A percentile compares a stretch with the other conserved stretches of the same genome.
Conservation (phyloP, 1,140 invertebrate species). For the Drosophila repleta region DNA sequence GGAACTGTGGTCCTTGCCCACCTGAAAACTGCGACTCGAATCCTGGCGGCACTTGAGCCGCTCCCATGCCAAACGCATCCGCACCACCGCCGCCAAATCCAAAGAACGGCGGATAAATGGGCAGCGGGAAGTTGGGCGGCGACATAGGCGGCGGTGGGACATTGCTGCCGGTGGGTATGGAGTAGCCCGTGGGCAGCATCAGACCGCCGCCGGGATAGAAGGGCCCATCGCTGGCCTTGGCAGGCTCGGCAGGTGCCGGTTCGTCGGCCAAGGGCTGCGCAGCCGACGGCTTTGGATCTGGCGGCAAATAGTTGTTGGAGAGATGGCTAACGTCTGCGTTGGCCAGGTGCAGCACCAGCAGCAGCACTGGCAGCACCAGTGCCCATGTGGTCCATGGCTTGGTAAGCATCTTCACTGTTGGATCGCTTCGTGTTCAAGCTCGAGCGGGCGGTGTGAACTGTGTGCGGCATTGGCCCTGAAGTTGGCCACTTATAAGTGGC, state of each 20-base stretch:
- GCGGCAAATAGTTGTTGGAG: constrained; percentile 42
- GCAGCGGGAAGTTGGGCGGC: constrained; percentile 67
- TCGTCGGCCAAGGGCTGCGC: neutral
- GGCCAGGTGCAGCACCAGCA: constrained; percentile 45
- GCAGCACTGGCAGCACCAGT: constrained; percentile 5
- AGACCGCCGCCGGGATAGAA: constrained; percentile 52
- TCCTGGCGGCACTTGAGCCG: constrained; percentile 33
- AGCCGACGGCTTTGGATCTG: neutral
- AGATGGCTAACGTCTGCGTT: constrained; percentile 69
- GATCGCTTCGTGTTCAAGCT: constrained; percentile 19
- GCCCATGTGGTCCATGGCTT: constrained; percentile 18
- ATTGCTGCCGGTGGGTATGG: constrained; percentile 55
- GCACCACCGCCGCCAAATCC: constrained; percentile 51
- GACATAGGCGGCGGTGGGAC: constrained; percentile 32
- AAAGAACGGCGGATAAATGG: constrained; percentile 70
- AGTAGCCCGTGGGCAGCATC: constrained; percentile 54
- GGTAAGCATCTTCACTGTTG: constrained; percentile 10
- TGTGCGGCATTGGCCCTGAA: constrained; percentile 32
- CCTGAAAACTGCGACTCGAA: constrained; percentile 26
- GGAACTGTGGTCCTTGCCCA: constrained; percentile 10
- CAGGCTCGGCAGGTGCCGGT: neutral
- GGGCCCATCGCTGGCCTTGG: constrained; percentile 31
- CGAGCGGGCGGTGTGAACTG: constrained; percentile 45
- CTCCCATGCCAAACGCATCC: constrained; percentile 10
- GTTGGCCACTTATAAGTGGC: constrained; percentile 66